Evolutionary conservation across 2,113 vertebrate species (phyloP), one percentile per base, ranked within the genome.

Genomic region (Coryphaenoides rupestris): DNA sequence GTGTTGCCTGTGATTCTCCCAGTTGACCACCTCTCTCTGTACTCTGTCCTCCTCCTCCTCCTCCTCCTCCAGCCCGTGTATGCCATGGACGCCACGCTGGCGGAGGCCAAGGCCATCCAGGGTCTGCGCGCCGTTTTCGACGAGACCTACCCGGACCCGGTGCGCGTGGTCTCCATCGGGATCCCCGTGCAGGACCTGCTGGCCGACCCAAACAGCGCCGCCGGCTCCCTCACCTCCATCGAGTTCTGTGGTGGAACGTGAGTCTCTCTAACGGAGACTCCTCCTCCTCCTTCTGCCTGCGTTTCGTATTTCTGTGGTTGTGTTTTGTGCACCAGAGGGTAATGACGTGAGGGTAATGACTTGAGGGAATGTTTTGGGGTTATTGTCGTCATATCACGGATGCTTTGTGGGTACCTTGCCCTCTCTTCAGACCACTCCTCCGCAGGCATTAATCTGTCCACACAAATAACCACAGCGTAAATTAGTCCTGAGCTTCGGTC

Each of bases 221-320:
- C 93, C 0, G 96, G 97, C 2, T 93, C 94, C 2, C 64, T 95
- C 28, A 93, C 94, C 55, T 98, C 97, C 1, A 86, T 98, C 0
- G 97, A 99, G 83, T 99, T 99, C 81, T 99, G 97, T 0, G 96
- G 96, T 7, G 97, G 97, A 65, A 98, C 97, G 97, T 99, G 87
- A 95, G 97, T 96, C 61, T 21, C n/a, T n/a, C n/a, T n/a, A n/a
- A n/a, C n/a, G 15, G 19, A 6, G 10, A 10, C 2, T 15, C 19
- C n/a, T n/a, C n/a, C n/a, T n/a, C n/a, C 23, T 24, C 2, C 6
- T 15, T 9, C 9, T 14, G 24, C 9, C 6, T 22, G 21, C 22
- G 6, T 55, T 17, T n/a, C 21, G 61, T 2, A 5, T 22, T 49
- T 23, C 17, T 3, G 33, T 21, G 19, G 19, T 58, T 60, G n/a